Evolutionary conservation across 2,113 vertebrate species (phyloP), one percentile per base, ranked within the genome.

Genomic region (Rattus rattus): DNA sequence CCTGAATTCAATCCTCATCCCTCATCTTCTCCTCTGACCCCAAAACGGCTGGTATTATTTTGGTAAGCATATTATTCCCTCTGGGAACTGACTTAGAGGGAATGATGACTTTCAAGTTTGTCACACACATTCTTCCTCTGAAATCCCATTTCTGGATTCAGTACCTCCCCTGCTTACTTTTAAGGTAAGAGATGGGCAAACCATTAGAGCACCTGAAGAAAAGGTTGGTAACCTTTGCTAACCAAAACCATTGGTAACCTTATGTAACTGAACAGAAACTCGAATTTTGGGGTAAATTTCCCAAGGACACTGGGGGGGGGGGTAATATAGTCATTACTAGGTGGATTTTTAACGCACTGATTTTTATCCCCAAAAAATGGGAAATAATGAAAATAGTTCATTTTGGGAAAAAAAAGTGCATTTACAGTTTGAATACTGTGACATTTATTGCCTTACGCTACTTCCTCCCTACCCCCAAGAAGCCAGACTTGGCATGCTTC

Each of bases 81-180:
- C 43, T 26, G 43, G 11, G 10, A 2, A 39, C 56, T 7, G 24
- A 1, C 9, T 13, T n/a, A 28, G 12, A 69, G 36, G 47, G 20
- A 19, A 20, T 30, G 14, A 30, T 80, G n/a, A n/a, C 24, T 8
- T 43, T 28, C 49, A 9, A 6, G 20, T 72, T 26, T n/a, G 75
- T 67, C n/a, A 22, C 43, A 52, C 52, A 70, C 24, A 22, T 73
- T 88, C 63, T 81, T 49, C n/a, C 9, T 39, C 30, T 20, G 19
- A 79, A 63, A 69, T 36, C 17, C 26, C 36, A 69, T 81, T 70
- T 96, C 76, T 86, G 59, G 73, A 43, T 65, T 85, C 26, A 70
- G 61, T 13, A 91, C 47, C 39, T 36, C 2, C 28, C 0, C 0
- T n/a, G 63, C 77, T 92, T 83, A 54, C 70, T 61, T 91, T 91